Percentiles rank a stretch among this genome's conserved stretches.
These are phyloP conservation scores for Neoscelio sp. DNA, from an alignment of 2,888 invertebrate genomes.

Conservation along the genomic window DNA sequence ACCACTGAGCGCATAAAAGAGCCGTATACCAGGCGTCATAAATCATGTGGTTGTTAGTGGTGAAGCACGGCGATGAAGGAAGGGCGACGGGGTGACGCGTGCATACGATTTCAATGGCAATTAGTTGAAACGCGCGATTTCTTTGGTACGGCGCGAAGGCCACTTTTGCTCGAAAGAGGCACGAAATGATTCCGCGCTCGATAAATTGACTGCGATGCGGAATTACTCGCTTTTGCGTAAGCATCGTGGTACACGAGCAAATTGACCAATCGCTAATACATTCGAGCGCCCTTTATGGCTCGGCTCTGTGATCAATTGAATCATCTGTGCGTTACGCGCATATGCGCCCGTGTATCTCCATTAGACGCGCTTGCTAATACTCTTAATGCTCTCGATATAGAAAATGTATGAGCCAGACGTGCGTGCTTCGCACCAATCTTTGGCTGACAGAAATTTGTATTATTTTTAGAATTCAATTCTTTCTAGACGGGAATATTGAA, in stretches of 20 bases:
- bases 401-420: constrained; percentile 31
- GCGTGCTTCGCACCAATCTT: constrained; percentile 11
- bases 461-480: too few species aligned
- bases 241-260: constrained; percentile 42
- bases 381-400: constrained; percentile 39
- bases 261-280: constrained; percentile 65
- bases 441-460: too few species aligned
- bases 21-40: constrained; percentile 33
- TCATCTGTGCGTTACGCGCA: constrained; percentile 44
- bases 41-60: constrained; percentile 63
- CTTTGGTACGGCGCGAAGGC: constrained; percentile 36
- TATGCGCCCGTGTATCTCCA: constrained; percentile 55
- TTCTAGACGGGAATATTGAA: too few species aligned
- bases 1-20: constrained; percentile 16
- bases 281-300: constrained; percentile 58
- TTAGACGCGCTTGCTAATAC: constrained; percentile 51
- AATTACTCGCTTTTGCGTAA: constrained; percentile 53
- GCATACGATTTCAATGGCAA: constrained; percentile 61
- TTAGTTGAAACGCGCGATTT: constrained; percentile 61
- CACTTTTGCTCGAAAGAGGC: too few species aligned
- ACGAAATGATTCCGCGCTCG: constrained; percentile 11
- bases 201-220: constrained; percentile 45
- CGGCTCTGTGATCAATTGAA: constrained; percentile 60
- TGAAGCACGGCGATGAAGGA: not conserved
- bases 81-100: not conserved